phyloP scores from a whole-genome alignment of 2,113 vertebrate species.

The Sylvia atricapilla region DNA sequence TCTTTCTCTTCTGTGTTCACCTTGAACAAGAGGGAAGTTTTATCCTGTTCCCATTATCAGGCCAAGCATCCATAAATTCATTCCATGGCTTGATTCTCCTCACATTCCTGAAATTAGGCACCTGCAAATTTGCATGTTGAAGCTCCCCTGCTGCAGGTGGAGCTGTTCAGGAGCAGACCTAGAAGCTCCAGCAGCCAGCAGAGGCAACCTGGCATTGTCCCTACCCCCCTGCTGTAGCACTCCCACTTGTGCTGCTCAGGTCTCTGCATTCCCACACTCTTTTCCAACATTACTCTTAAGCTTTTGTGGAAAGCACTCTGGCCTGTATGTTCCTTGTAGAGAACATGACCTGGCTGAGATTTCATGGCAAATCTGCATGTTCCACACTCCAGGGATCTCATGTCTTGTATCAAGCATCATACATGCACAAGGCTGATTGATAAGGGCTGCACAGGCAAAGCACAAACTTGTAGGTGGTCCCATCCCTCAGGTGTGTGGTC shows the following conservation, averaged over 20 bases:
- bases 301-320: background rate
- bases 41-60: background rate
- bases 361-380: background rate
- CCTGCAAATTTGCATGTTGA: background rate
- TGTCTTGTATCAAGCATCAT: background rate
- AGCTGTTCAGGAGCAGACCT: background rate
- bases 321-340: too few species aligned
- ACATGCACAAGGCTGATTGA: background rate
- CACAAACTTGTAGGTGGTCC: background rate
- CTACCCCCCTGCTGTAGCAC: fast-evolving
- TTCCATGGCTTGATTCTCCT: background rate
- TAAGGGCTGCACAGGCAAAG: background rate
- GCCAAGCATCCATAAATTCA: background rate
- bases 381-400: background rate
- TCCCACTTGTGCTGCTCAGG: background rate
- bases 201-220: background rate
- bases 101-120: background rate
- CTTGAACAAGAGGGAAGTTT: background rate
- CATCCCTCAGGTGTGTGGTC: background rate
- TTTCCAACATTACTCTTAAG: background rate
- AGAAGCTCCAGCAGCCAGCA: background rate
- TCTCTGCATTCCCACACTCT: background rate
- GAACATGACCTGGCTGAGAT: background rate
- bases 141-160: background rate
- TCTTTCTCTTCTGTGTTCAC: background rate